Evolutionary conservation across 2,113 vertebrate species (phyloP), one percentile per base, ranked within the genome.

Genomic region (Serinus canaria): DNA sequence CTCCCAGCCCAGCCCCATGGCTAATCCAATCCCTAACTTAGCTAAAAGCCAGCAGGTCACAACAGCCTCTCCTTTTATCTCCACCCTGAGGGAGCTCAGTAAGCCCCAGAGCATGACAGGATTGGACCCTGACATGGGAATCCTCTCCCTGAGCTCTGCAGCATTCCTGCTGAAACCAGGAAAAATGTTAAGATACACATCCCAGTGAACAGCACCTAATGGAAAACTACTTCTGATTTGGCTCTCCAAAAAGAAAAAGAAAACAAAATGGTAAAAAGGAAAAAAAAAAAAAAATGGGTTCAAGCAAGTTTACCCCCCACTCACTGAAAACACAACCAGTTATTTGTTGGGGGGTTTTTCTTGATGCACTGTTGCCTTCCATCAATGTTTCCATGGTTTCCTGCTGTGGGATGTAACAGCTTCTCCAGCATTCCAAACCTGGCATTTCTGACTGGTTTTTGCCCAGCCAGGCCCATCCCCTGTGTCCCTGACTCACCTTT

Each of bases 401-500:
- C 41, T 73, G 47, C 77, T 67, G 76, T 31, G 64, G 77, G 56
- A 70, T n/a, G 23, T 5, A 59, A 43, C 66, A 75, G 82, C 70
- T 89, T 70, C 90, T 55, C 56, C 64, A 60, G 10, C 39, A 64
- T 94, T 39, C 84, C 87, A 59, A 89, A 81, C 37, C 35, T n/a
- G 43, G 62, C 33, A 19, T 10, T 56, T 50, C 64, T 72, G 35
- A 11, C 8, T 4, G 15, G 10, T 8, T 60, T 70, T 41, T 56
- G 39, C 22, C 66, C 59, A 66, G 76, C 37, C 80, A 80, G 68
- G 55, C 22, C 60, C 35, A 4, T 23, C 60, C 49, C 22, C 15
- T 21, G 16, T 8, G 24, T 39, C 66, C 66, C 19, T 44, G 35
- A 90, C 98, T 98, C 96, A 99, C 99, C 98, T 99, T 99, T 96